Evolutionary conservation across 2,888 invertebrate species (phyloP).

Genomic region (Buathra laborator): DNA sequence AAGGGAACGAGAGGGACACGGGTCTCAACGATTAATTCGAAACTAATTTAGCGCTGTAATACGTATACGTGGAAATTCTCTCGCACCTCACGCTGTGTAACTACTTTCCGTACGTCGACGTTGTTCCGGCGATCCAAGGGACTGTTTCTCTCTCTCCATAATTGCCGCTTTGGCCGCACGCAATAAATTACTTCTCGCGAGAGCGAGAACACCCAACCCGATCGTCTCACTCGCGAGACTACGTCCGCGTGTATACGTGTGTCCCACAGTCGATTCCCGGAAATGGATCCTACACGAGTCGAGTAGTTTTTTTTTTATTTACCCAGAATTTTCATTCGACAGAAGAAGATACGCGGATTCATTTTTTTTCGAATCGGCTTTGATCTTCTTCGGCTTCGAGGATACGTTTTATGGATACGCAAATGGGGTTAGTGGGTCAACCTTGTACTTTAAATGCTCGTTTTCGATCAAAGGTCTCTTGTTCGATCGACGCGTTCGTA

Average conservation of each 20-base stretch:
- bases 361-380: conserved; percentile 24
- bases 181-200: conserved; percentile 66
- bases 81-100: conserved; percentile 51
- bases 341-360: neutral
- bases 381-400: conserved; percentile 7
- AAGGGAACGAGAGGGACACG: neutral
- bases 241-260: conserved; percentile 25
- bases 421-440: conserved; percentile 60
- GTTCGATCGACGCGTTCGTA: conserved; percentile 41
- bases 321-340: neutral
- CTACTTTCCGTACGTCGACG: conserved; percentile 38
- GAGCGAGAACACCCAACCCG: conserved; percentile 56
- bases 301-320: conserved; percentile 19
- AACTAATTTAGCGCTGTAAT: conserved; percentile 64
- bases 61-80: conserved; percentile 57
- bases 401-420: neutral
- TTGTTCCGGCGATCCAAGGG: conserved; percentile 52
- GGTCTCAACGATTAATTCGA: conserved; percentile 59
- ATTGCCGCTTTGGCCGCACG: conserved; percentile 66
- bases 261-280: conserved; percentile 51
- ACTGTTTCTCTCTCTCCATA: conserved; percentile 66
- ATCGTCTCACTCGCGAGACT: conserved; percentile 45
- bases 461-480: conserved; percentile 38
- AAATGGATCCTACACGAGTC: conserved; percentile 36
- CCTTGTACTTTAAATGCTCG: conserved; percentile 13